Base-by-base conservation (phyloP, 2,888 invertebrate genomes). In the Synanthedon vespiformis region DNA sequence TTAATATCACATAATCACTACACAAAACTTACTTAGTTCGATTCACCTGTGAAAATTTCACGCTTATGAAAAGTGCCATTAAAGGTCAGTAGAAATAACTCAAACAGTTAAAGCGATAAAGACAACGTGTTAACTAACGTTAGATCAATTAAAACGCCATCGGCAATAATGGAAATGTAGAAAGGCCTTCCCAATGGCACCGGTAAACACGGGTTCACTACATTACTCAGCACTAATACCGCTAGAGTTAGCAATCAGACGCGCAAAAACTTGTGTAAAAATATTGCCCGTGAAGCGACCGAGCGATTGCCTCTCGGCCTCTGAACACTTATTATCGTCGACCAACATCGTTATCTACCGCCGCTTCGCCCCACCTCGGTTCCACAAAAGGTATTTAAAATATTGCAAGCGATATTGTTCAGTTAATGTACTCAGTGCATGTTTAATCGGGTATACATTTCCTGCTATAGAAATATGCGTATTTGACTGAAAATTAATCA, bases 281-380 rank as follows among this genome's bases (percentile, higher is more conserved):
- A 62, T 59, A 59, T 59, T 51, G 60, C 61, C 58, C 63, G 55
- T 61, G 61, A 57, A 54, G 59, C 60, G 56, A 54, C 60, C 61
- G 55, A 56, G 51, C 40, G 56, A 61, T 44, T 34, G 44, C 44
- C n/a, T 48, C 48, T 48, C 68, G 73, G 72, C 74, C 74, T 76
- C 71, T 61, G 59, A 22, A 49, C 47, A 62, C 64, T 68, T 68
- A 72, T 82, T 85, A 84, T 84, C 83, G 75, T 65, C 53, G 55
- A 34, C 34, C 10, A 34, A 59, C 71, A 64, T 71, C 78, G 78
- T 77, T 84, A 84, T 84, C 84, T 74, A 60, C 68, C 72, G 78
- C 77, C 22, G 22, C 74, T 68, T 74, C 69, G 65, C 77, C 74
- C 79, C 79, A 62, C 77, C 72, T 54, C 34, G 34, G 2, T 34